phyloP scores from a whole-genome alignment of 1,140 invertebrate species.

The Rhopalosiphum maidis region DNA sequence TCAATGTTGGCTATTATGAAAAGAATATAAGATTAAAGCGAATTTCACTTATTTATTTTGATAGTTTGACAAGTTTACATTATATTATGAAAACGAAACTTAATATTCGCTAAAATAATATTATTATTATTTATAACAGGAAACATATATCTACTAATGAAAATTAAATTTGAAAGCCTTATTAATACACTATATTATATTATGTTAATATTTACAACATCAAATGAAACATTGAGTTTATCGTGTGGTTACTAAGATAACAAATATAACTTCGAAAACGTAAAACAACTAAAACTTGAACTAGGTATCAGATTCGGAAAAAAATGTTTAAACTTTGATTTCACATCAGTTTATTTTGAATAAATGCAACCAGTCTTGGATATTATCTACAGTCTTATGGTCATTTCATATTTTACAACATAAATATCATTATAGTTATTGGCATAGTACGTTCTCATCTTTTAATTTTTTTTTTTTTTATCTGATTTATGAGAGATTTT shows the following conservation, averaged over 20 bases:
- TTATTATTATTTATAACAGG: background rate
- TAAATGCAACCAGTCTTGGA: background rate
- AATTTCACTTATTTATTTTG: background rate
- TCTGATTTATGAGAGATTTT: background rate
- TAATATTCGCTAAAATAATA: background rate
- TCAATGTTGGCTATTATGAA: background rate
- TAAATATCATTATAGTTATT: background rate
- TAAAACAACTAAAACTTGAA: conserved; percentile 8
- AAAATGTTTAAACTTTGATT: background rate
- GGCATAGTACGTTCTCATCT: background rate
- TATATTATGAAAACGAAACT: background rate
- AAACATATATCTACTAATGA: background rate
- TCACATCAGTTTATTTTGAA: background rate
- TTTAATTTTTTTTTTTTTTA: background rate
- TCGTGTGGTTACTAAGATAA: background rate
- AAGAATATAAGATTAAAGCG: background rate
- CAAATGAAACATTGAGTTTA: background rate
- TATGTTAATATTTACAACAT: conserved; percentile 13
- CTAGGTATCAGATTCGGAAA: background rate
- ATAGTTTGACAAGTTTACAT: conserved; percentile 12
- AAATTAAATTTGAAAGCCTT: background rate
- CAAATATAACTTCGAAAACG: background rate
- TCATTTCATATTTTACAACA: background rate
- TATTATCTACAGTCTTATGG: background rate
- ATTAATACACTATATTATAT: conserved; percentile 13